phyloP scores from a whole-genome alignment of 1,140 invertebrate species.

The Euschistus heros region DNA sequence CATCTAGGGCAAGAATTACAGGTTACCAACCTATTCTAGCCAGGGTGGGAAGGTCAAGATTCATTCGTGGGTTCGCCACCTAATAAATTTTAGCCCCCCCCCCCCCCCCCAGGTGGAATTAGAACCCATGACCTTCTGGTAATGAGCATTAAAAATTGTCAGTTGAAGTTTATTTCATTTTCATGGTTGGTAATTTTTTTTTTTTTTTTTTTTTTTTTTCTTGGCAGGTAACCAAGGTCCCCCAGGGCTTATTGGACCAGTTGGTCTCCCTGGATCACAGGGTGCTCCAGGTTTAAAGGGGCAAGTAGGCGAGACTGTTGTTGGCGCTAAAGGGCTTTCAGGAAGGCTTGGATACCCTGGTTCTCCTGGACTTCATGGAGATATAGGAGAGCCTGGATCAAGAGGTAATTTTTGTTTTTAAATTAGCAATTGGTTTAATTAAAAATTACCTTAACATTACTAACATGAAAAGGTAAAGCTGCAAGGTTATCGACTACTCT shows the following conservation, averaged over 20 bases:
- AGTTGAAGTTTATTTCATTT: neutral
- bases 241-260: neutral
- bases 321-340: constrained; percentile 46
- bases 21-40: too few species aligned
- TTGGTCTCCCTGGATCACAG: constrained; percentile 13
- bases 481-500: too few species aligned
- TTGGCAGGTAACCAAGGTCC: constrained; percentile 11
- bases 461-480: too few species aligned
- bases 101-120: too few species aligned
- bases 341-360: constrained; percentile 65
- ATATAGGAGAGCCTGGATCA: constrained; percentile 55
- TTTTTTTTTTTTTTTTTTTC: neutral
- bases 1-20: too few species aligned
- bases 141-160: neutral
- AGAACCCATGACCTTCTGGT: too few species aligned
- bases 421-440: too few species aligned
- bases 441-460: too few species aligned
- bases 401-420: constrained; percentile 5
- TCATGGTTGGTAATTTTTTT: neutral
- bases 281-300: constrained; percentile 53
- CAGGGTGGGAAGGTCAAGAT: too few species aligned
- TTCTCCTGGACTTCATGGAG: constrained; percentile 38
- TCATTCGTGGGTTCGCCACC: too few species aligned
- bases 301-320: constrained; percentile 46
- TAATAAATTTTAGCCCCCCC: too few species aligned